phyloP scores from a whole-genome alignment of 2,888 invertebrate species.

The Tetragnatha montana region DNA sequence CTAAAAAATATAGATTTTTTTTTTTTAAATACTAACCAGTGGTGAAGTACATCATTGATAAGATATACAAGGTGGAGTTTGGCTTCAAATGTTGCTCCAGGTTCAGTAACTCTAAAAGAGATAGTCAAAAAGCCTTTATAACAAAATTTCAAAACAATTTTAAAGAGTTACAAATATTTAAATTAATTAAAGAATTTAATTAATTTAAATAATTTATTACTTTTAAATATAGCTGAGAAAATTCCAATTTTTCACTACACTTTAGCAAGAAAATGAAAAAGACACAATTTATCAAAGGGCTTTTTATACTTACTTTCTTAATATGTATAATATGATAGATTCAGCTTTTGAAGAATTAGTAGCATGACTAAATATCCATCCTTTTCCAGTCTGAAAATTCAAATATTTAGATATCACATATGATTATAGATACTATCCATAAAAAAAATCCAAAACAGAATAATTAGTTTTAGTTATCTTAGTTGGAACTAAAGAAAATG shows the following conservation, averaged over 20 bases:
- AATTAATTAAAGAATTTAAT: neutral
- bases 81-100: conserved; percentile 87
- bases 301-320: conserved; percentile 83
- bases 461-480: too few relatives aligned
- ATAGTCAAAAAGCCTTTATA: conserved; percentile 55
- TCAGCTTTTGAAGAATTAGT: conserved; percentile 87
- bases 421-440: too few relatives aligned
- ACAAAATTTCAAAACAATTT: neutral
- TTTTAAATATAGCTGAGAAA: too few relatives aligned
- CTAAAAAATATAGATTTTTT: too few relatives aligned
- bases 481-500: too few relatives aligned
- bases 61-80: conserved; percentile 98
- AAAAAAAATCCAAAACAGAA: too few relatives aligned
- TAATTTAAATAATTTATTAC: too few relatives aligned
- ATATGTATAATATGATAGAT: conserved; percentile 91
- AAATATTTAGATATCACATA: too few relatives aligned
- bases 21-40: conserved; percentile 84
- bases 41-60: conserved; percentile 98
- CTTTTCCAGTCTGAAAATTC: conserved; percentile 85
- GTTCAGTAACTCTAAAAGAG: conserved; percentile 80
- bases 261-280: too few relatives aligned
- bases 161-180: neutral
- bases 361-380: conserved; percentile 97
- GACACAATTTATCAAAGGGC: conserved; percentile 30
- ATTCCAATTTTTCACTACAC: too few relatives aligned